These are phyloP conservation scores for Eupeodes latifasciatus DNA, from an alignment of 2,888 invertebrate genomes.

Conservation along the genomic window DNA sequence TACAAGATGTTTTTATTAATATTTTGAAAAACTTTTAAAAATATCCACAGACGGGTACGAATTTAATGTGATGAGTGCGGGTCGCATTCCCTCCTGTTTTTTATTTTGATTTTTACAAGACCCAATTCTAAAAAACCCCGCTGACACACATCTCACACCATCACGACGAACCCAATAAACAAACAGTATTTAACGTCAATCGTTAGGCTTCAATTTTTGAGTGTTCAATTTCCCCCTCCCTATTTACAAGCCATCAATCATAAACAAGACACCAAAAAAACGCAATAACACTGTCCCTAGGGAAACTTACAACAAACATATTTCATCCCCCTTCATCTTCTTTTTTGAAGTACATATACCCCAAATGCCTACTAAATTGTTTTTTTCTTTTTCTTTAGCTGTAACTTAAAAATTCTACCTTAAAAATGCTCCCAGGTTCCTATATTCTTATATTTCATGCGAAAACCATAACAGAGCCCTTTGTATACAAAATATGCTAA, in stretches of 20 bases:
- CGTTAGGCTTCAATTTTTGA: not conserved
- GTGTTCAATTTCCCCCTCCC: not conserved
- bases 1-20: too few relatives aligned
- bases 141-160: not conserved
- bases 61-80: too few relatives aligned
- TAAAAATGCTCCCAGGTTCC: constrained; percentile 7
- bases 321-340: not conserved
- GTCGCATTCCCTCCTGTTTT: not conserved
- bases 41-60: too few relatives aligned
- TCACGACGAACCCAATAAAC: not conserved
- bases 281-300: constrained; percentile 27
- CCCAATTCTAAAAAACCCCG: too few relatives aligned
- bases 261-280: constrained; percentile 3
- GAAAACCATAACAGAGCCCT: constrained; percentile 16
- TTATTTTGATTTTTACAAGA: too few relatives aligned
- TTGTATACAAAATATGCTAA: not conserved
- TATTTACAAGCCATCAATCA: constrained; percentile 17
- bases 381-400: not conserved
- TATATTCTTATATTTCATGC: not conserved
- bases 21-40: too few relatives aligned
- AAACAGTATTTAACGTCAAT: constrained; percentile 5
- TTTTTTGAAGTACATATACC: not conserved
- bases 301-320: constrained; percentile 1
- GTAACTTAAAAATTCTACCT: not conserved
- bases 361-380: constrained; percentile 7